Evolutionary conservation across 2,888 invertebrate species (phyloP).

Genomic region (Rhamnusium bicolor): DNA sequence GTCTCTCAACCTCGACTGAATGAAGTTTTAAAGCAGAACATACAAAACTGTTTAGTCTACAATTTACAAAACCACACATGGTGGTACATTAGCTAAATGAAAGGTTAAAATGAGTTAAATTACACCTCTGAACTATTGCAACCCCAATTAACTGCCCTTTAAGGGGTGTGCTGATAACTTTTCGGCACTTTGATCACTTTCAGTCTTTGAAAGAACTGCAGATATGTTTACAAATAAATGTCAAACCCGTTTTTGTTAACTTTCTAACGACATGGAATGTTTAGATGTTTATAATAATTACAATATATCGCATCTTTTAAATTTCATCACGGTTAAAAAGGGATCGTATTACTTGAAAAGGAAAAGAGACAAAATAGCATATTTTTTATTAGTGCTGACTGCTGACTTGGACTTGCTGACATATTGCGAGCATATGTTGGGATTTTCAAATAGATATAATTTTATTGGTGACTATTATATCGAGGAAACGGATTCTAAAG

Average conservation of each 20-base stretch:
- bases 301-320: neutral
- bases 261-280: neutral
- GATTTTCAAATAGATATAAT: neutral
- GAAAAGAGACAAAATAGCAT: neutral
- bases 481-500: neutral
- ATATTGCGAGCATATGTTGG: slow-evolving; percentile 1
- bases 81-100: neutral
- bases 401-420: neutral
- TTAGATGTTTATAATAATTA: neutral
- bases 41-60: neutral
- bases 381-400: neutral
- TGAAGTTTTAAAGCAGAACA: neutral
- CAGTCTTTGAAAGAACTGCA: neutral
- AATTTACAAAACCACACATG: neutral
- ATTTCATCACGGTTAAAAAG: neutral
- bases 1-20: neutral
- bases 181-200: neutral
- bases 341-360: neutral
- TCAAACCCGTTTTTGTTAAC: neutral
- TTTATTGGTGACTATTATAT: neutral
- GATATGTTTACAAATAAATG: neutral
- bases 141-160: neutral
- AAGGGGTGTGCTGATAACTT: neutral
- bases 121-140: neutral
- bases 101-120: neutral